Percentiles rank a stretch among this genome's conserved stretches.
These are phyloP conservation scores for Oreortyx pictus DNA, from an alignment of 2,797 vertebrate genomes.

Conservation along the genomic window DNA sequence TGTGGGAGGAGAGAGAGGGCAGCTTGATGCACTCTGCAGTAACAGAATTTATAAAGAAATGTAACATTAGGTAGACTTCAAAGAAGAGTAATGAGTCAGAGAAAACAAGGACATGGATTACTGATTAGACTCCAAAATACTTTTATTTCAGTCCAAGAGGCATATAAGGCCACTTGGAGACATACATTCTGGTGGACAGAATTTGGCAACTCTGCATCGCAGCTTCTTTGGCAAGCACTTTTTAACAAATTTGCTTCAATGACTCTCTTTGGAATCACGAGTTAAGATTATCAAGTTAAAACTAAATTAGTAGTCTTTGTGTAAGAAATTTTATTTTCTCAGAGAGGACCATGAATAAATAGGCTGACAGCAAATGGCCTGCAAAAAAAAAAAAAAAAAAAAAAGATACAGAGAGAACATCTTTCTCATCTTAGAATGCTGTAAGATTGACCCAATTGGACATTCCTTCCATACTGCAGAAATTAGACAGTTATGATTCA, in stretches of 20 bases:
- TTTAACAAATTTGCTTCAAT: neutral
- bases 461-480: too few relatives aligned
- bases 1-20: neutral
- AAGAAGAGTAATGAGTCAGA: neutral
- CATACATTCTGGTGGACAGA: neutral
- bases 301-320: neutral
- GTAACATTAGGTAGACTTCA: neutral
- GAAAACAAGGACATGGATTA: neutral
- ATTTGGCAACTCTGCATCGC: neutral
- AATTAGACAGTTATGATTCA: neutral
- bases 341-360: neutral
- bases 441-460: neutral
- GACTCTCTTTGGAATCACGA: neutral
- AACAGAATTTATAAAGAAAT: neutral
- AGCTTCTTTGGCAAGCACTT: neutral
- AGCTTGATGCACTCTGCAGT: neutral
- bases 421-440: neutral
- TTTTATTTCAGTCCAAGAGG: neutral
- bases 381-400: neutral
- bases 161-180: neutral
- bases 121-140: neutral
- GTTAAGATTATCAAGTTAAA: neutral
- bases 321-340: neutral
- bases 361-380: neutral
- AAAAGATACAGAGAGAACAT: neutral